Percentiles rank a stretch among this genome's conserved stretches.
These are phyloP conservation scores for Microcebus lehilahytsara DNA, from an alignment of 2,113 vertebrate species.

Conservation along the genomic window DNA sequence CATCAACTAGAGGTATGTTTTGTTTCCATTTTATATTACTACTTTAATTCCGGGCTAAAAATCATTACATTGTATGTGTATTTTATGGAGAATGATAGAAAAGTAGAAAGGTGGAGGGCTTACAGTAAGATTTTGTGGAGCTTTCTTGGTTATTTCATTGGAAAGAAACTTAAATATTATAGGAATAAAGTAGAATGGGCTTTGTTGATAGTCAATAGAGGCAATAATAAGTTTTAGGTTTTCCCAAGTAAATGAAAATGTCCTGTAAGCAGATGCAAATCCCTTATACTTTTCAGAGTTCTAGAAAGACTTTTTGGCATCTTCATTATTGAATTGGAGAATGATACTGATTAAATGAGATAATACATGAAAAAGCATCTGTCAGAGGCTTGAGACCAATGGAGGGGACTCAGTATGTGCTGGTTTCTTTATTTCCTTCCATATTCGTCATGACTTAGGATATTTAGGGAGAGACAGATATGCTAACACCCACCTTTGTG, in stretches of 20 bases:
- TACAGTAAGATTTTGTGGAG: not conserved
- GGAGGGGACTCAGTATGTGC: not conserved
- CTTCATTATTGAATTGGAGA: not conserved
- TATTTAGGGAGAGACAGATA: not conserved
- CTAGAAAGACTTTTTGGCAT: not conserved
- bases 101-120: not conserved
- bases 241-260: not conserved
- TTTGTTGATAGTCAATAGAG: not conserved
- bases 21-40: not conserved
- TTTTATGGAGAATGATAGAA: not conserved
- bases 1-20: constrained; percentile 93
- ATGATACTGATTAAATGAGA: not conserved
- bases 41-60: constrained; percentile 2
- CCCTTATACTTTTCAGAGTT: not conserved
- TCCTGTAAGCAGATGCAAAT: not conserved
- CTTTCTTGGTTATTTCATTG: not conserved
- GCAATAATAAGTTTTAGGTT: not conserved
- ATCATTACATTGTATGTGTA: not conserved
- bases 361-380: not conserved
- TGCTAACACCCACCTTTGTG: not conserved
- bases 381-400: not conserved
- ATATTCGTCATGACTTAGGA: not conserved
- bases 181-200: not conserved
- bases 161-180: not conserved
- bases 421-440: not conserved